Conservation (phyloP, 1,140 invertebrate genomes). For the Camponotus vicinus region DNA sequence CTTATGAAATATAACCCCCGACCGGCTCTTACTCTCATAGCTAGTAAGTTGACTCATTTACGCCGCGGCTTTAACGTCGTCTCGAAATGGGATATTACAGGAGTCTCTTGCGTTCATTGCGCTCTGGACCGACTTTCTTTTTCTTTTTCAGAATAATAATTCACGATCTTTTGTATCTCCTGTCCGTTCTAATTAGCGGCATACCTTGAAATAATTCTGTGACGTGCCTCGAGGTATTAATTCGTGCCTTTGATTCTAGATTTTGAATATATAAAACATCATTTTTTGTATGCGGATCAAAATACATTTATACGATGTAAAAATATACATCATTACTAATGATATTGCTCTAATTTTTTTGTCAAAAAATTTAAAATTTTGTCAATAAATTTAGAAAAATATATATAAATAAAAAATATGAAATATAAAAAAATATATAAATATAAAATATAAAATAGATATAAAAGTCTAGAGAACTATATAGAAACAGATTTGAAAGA, state of each 20-base stretch:
- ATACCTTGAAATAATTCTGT: constrained; percentile 38
- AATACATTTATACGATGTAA: background rate
- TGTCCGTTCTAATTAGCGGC: constrained; percentile 51
- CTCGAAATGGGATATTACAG: constrained; percentile 47
- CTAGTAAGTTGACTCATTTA: constrained; percentile 52
- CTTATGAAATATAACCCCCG: constrained; percentile 61
- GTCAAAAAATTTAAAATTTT: background rate
- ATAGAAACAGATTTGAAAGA: background rate
- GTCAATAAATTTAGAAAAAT: background rate
- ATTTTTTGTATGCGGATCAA: background rate
- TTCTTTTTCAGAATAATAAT: constrained; percentile 48
- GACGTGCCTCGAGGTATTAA: background rate
- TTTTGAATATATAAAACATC: constrained; percentile 22
- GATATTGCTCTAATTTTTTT: background rate
- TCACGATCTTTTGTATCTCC: constrained; percentile 46
- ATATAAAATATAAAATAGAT: background rate
- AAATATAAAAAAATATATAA: too few species aligned
- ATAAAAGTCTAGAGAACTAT: too few species aligned
- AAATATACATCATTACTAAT: background rate
- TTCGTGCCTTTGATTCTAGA: background rate
- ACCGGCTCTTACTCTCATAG: background rate
- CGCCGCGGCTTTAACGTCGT: constrained; percentile 26
- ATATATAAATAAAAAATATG: background rate
- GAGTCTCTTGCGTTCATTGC: background rate
- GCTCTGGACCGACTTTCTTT: background rate